Percentiles rank a stretch among this genome's conserved stretches.
Conservation (phyloP, 1,140 invertebrate species). For the Drosophila sulfurigaster region DNA sequence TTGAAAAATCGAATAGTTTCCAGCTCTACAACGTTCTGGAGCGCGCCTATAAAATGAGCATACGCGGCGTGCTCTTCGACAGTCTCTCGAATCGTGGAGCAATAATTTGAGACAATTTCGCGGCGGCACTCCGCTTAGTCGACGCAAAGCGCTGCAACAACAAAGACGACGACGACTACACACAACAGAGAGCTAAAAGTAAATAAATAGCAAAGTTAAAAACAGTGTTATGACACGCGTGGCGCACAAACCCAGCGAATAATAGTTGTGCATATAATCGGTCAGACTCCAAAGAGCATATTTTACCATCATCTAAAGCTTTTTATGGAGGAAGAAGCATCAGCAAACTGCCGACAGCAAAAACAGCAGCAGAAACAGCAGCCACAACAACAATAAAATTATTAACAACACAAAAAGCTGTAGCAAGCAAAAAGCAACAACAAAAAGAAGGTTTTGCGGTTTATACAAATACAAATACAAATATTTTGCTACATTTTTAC, state of each 20-base stretch:
- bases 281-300: conserved; percentile 36
- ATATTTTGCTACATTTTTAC: conserved; percentile 63
- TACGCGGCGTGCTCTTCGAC: conserved; percentile 39
- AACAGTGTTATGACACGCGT: conserved; percentile 47
- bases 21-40: conserved; percentile 26
- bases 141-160: conserved; percentile 35
- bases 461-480: conserved; percentile 43
- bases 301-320: conserved; percentile 19
- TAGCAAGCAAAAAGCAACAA: conserved; percentile 53
- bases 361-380: conserved; percentile 27
- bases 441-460: conserved; percentile 16
- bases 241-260: conserved; percentile 50
- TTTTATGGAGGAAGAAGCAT: conserved; percentile 65
- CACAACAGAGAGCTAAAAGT: conserved; percentile 15
- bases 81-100: conserved; percentile 40
- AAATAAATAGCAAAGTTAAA: conserved; percentile 35
- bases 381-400: conserved; percentile 30
- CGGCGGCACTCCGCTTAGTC: conserved; percentile 34
- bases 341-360: conserved; percentile 29
- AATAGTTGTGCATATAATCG: conserved; percentile 18
- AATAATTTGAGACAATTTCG: conserved; percentile 32
- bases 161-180: not conserved
- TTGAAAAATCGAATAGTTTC: too few species aligned
- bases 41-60: conserved; percentile 52
- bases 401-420: conserved; percentile 18